A percentile compares a stretch with the other conserved stretches of the same genome.
These are phyloP conservation scores for Stenoptilia bipunctidactyla DNA, from an alignment of 2,888 invertebrate genomes.

Conservation along the genomic window DNA sequence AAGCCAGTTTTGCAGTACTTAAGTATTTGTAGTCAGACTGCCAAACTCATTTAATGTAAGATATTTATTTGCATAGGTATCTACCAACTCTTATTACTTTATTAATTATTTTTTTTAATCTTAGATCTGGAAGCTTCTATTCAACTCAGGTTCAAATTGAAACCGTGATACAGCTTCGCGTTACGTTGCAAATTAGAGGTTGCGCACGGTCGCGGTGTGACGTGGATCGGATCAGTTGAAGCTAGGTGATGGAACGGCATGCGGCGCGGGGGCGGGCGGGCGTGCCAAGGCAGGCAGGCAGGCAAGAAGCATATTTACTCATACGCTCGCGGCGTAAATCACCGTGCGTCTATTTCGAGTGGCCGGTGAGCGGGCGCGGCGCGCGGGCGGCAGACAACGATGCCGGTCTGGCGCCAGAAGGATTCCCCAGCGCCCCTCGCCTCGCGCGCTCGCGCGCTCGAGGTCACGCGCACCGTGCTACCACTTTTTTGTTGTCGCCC, in stretches of 20 bases:
- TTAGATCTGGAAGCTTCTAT: too few species aligned
- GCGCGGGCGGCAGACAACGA: slow-evolving; percentile 39
- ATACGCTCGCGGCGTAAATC: slow-evolving; percentile 68
- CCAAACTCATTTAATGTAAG: too few species aligned
- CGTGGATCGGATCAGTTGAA: slow-evolving; percentile 15
- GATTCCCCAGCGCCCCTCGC: slow-evolving; percentile 68
- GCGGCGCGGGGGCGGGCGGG: slow-evolving; percentile 49
- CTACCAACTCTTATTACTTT: too few species aligned
- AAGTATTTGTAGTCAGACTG: too few species aligned
- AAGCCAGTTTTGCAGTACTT: too few species aligned
- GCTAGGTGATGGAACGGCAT: slow-evolving; percentile 35
- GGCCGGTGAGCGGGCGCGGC: slow-evolving; percentile 39
- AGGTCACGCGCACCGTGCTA: slow-evolving; percentile 28
- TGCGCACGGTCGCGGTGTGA: slow-evolving; percentile 23
- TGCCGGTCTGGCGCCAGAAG: slow-evolving; percentile 72
- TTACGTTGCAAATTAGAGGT: slow-evolving; percentile 7
- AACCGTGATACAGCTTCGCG: neutral
- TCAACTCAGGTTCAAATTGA: too few species aligned
- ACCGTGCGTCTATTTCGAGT: slow-evolving; percentile 68
- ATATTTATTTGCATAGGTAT: too few species aligned
- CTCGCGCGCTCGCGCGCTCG: slow-evolving; percentile 21
- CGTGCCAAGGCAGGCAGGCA: slow-evolving; percentile 66
- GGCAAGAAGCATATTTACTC: slow-evolving; percentile 63
- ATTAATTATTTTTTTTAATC: too few species aligned
- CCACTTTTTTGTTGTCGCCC: slow-evolving; percentile 11